Base-by-base conservation (phyloP, 2,113 vertebrate species). In the Crotalus tigris region DNA sequence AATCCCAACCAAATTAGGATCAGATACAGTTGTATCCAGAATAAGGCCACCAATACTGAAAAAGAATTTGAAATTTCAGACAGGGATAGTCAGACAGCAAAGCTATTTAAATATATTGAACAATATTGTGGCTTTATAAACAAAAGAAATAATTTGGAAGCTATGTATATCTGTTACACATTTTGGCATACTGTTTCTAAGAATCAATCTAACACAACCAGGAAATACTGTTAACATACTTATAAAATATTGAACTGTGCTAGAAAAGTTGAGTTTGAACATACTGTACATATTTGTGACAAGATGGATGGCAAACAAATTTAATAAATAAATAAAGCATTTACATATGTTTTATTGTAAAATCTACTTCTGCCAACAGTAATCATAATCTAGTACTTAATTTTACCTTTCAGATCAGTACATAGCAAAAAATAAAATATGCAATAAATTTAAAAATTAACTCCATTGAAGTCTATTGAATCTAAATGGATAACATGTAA, bases 41-140 rank as follows among this genome's bases (percentile, higher is more conserved):
- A 99, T 99, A 97, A 99, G 99, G 91, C 99, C 99, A 94, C 99
- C 99, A 92, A 99, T 99, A 97, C 99, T 99, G 98, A 95, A 97
- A 98, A 93, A 95, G 19, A 97, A 92, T 5, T 88, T 23, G 92
- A 24, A 13, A 91, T 57, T 97, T 92, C 95, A 39, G 91, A 93
- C 29, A 94, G 88, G 55, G 54, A 7, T 58, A 93, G 85, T 19
- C 85, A 1, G 8, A 93, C 61, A 8, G 39, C 8, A 90, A 55
- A n/a, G 0, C 12, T 39, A 86, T 61, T 89, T 29, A 89, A 12
- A 58, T 85, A 33, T 10, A 59, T 15, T 9, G 23, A 92, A 44
- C 59, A 29, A 44, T 53, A 24, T 53, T 39, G 12, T 51, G 26
- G 53, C 19, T 49, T 88, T 24, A n/a, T 24, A 55, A 54, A 91